Conservation (phyloP, 2,888 invertebrate genomes). For the Julus scandinavius region DNA sequence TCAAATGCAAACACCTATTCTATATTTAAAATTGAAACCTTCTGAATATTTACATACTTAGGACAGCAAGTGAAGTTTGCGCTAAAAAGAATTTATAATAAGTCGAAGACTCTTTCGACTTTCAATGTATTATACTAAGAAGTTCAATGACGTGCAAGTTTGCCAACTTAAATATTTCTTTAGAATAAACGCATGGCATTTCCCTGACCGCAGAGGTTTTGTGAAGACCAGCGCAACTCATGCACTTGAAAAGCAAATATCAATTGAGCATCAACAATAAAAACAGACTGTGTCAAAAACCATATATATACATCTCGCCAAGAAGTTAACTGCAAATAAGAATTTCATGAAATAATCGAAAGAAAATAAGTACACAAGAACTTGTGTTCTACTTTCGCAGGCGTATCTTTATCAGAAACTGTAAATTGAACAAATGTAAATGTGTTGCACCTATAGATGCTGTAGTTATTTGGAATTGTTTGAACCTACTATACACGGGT, state of each 20-base stretch:
- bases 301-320: background rate
- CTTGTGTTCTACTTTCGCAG: background rate
- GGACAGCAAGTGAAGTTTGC: background rate
- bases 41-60: background rate
- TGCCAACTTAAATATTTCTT: background rate
- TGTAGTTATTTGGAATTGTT: too few relatives aligned
- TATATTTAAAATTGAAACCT: background rate
- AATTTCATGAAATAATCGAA: background rate
- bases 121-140: background rate
- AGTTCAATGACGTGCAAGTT: slow-evolving; percentile 3
- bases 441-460: too few relatives aligned
- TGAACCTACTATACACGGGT: too few relatives aligned
- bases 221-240: background rate
- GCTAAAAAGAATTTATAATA: background rate
- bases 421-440: too few relatives aligned
- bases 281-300: background rate
- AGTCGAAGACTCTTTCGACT: background rate
- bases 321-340: background rate
- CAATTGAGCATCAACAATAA: background rate
- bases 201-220: background rate
- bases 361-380: background rate
- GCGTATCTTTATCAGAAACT: background rate
- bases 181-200: background rate
- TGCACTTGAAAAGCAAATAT: background rate
- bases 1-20: background rate